A percentile compares a stretch with the other conserved stretches of the same genome.
phyloP scores from a whole-genome alignment of 2,113 vertebrate species.

The Barnardius zonarius region DNA sequence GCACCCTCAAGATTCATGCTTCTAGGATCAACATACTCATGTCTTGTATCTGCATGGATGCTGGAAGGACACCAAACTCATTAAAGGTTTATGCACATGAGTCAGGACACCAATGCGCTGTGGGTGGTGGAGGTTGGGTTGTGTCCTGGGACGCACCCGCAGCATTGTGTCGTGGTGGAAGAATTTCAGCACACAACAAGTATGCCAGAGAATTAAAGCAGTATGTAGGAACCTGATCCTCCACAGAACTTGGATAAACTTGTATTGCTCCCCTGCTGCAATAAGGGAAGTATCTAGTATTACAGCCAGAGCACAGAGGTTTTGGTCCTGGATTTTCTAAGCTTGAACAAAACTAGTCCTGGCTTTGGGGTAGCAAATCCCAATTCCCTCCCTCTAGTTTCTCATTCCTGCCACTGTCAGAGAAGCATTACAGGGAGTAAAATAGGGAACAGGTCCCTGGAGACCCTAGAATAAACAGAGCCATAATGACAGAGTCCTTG shows the following conservation, averaged over 20 bases:
- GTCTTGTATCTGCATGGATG: not conserved
- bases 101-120: fast-evolving
- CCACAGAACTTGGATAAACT: not conserved
- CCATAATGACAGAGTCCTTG: not conserved
- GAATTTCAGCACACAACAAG: not conserved
- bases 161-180: not conserved
- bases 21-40: not conserved
- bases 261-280: fast-evolving
- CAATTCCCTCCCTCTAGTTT: not conserved
- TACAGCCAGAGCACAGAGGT: not conserved
- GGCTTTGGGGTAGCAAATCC: not conserved
- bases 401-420: not conserved
- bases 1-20: not conserved
- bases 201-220: not conserved
- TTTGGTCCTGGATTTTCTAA: not conserved
- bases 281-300: not conserved
- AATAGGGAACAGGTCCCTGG: not conserved
- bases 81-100: not conserved
- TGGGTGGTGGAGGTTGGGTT: not conserved
- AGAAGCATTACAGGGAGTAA: not conserved
- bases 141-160: not conserved
- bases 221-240: not conserved
- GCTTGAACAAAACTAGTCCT: not conserved
- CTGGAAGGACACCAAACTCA: not conserved
- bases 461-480: not conserved